These are phyloP conservation scores for Phalacrocorax aristotelis DNA, from an alignment of 2,113 vertebrate species.

Conservation along the genomic window DNA sequence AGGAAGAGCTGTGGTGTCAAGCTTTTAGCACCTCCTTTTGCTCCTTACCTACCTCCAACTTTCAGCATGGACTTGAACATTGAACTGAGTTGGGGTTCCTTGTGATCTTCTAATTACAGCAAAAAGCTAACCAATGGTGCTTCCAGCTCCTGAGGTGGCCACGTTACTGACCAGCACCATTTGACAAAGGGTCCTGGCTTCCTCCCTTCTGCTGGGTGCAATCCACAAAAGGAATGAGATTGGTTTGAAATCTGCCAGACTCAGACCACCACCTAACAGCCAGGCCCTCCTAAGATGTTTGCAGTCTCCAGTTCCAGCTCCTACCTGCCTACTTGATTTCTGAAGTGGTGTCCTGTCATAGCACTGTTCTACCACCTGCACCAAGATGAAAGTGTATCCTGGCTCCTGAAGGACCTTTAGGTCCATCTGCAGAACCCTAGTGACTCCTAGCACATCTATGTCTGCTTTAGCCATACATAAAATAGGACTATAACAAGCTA, in stretches of 20 bases:
- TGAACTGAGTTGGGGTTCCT: background rate
- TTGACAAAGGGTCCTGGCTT: background rate
- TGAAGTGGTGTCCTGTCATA: background rate
- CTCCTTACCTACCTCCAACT: background rate
- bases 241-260: background rate
- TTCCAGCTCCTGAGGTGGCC: background rate
- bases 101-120: background rate
- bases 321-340: background rate
- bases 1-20: background rate
- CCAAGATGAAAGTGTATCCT: background rate
- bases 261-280: background rate
- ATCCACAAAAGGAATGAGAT: background rate
- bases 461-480: background rate
- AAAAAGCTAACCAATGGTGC: background rate
- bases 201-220: background rate
- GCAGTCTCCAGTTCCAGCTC: background rate
- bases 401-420: background rate
- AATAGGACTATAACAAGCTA: background rate
- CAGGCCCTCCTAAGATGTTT: background rate
- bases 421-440: background rate
- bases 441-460: background rate
- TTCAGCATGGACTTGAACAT: background rate
- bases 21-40: background rate
- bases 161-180: background rate
- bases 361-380: background rate